These are phyloP conservation scores for Opisthograptis luteolata DNA, from an alignment of 2,888 invertebrate genomes.

Conservation along the genomic window DNA sequence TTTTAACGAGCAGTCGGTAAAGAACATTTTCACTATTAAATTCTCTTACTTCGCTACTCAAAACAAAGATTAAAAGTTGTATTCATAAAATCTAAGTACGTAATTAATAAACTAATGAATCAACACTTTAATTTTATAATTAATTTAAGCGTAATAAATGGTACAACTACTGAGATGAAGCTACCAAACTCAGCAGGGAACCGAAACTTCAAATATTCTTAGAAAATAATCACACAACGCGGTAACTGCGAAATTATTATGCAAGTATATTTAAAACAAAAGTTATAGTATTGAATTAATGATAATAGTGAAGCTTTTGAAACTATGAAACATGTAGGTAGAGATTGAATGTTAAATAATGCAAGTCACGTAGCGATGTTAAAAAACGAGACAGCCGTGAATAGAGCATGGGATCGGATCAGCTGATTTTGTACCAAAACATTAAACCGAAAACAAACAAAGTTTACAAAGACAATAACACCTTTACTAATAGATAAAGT, in stretches of 20 bases:
- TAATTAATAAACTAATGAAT: constrained; percentile 20
- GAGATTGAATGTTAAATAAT: constrained; percentile 24
- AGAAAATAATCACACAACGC: constrained; percentile 15
- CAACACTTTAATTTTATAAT: constrained; percentile 19
- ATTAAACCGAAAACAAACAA: constrained; percentile 19
- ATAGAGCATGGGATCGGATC: constrained; percentile 29
- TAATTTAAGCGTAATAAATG: constrained; percentile 19
- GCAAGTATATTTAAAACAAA: constrained; percentile 8
- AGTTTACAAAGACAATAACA: constrained; percentile 18
- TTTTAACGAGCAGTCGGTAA: constrained; percentile 9
- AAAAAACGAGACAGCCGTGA: constrained; percentile 18
- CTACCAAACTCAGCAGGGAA: constrained; percentile 21
- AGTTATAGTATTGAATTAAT: constrained; percentile 18
- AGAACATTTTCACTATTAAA: constrained; percentile 10
- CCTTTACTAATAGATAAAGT: constrained; percentile 22
- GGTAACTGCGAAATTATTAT: constrained; percentile 25
- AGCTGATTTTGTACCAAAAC: constrained; percentile 35
- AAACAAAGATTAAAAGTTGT: constrained; percentile 13
- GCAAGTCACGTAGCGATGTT: constrained; percentile 28
- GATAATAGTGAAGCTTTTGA: constrained; percentile 25
- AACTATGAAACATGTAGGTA: constrained; percentile 13
- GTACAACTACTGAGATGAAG: constrained; percentile 13
- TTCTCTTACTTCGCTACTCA: constrained; percentile 3
- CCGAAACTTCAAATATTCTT: constrained; percentile 12
- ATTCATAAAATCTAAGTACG: constrained; percentile 20